Evolutionary conservation across 2,888 invertebrate genomes (phyloP).

Genomic region (Tanypteryx hageni): DNA sequence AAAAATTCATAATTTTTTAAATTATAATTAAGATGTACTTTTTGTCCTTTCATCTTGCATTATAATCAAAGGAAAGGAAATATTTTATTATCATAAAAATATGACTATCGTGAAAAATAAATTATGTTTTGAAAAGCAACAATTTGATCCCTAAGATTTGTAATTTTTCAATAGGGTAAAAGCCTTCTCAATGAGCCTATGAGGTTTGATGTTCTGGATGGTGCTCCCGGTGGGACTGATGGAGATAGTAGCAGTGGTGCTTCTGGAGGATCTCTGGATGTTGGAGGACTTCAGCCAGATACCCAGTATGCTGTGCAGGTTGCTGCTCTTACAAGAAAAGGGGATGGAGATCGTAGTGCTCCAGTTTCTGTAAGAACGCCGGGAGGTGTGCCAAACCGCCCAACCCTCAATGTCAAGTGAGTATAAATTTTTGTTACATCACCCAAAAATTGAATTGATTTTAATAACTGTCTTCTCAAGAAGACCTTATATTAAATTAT

Average conservation of each 20-base stretch:
- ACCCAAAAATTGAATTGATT: neutral
- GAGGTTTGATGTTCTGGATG: constrained; percentile 90
- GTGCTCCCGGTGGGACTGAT: constrained; percentile 76
- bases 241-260: neutral
- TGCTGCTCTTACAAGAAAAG: constrained; percentile 96
- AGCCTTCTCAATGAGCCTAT: constrained; percentile 91
- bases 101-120: no score
- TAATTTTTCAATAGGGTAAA: constrained; percentile 78
- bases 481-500: neutral
- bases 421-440: constrained; percentile 69
- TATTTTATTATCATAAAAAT: no score
- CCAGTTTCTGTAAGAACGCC: constrained; percentile 93
- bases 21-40: no score
- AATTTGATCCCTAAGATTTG: no score
- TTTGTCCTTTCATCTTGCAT: no score
- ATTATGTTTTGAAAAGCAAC: no score
- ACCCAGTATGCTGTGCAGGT: constrained; percentile 94
- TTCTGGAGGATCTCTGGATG: constrained; percentile 83
- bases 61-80: no score
- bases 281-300: constrained; percentile 95
- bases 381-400: constrained; percentile 93
- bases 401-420: constrained; percentile 88
- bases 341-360: constrained; percentile 95
- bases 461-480: no score
- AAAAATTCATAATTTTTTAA: no score